phyloP scores from a whole-genome alignment of 1,140 invertebrate genomes.

The Heliconius melpomene region DNA sequence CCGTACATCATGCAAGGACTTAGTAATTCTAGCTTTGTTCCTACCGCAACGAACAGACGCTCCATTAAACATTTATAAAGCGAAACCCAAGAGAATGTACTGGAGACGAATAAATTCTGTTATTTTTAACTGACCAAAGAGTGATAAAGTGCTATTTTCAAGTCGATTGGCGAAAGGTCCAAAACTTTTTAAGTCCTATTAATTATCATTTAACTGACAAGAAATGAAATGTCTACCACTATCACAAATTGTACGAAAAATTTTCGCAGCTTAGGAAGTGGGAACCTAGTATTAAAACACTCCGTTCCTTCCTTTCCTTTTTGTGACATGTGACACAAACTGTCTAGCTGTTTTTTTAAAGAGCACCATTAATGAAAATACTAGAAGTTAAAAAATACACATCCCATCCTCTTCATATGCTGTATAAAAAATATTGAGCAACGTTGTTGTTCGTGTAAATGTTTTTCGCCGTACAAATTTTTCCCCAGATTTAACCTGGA shows the following conservation, averaged over 20 bases:
- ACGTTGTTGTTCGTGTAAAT: constrained; percentile 3
- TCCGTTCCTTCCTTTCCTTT: no score
- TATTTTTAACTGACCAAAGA: constrained; percentile 16
- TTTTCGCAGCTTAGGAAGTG: no score
- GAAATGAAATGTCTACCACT: no score
- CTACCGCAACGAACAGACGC: constrained; percentile 2
- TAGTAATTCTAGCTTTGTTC: constrained; percentile 14
- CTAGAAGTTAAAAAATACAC: constrained; percentile 22
- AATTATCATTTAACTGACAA: constrained; percentile 49
- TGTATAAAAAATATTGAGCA: background rate
- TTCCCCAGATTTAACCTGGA: constrained; percentile 12
- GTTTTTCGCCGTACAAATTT: constrained; percentile 4
- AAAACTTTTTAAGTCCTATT: constrained; percentile 48
- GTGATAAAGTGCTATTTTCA: constrained; percentile 22
- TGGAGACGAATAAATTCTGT: constrained; percentile 9
- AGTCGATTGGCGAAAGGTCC: constrained; percentile 20
- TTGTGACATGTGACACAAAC: no score
- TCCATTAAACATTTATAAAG: constrained; percentile 14
- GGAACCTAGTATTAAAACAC: no score
- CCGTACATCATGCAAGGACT: constrained; percentile 9
- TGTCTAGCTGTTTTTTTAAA: background rate
- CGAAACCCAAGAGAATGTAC: constrained; percentile 10
- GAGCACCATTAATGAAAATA: background rate
- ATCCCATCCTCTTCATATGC: background rate
- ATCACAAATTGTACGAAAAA: no score